phyloP scores from a whole-genome alignment of 2,888 invertebrate genomes.

The Conomelus anceps region DNA sequence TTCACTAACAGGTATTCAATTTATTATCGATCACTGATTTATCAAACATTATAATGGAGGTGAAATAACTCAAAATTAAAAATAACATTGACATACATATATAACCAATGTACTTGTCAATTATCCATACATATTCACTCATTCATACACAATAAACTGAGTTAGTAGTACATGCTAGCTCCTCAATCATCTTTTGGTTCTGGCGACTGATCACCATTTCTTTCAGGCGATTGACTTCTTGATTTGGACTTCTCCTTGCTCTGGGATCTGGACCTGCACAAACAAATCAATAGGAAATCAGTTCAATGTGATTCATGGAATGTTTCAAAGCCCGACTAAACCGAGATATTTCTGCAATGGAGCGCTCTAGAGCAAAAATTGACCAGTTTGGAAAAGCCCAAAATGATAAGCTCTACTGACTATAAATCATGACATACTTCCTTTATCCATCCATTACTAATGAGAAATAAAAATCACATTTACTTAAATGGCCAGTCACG shows the following conservation, averaged over 20 bases:
- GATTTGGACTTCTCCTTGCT: conserved; percentile 56
- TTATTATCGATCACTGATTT: neutral
- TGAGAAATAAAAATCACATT: too few species aligned
- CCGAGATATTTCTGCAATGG: too few species aligned
- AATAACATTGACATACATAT: conserved; percentile 3
- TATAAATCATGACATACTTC: too few species aligned
- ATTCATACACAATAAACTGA: neutral
- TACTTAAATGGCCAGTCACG: too few species aligned
- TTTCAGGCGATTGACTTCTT: conserved; percentile 47
- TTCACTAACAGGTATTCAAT: conserved; percentile 1
- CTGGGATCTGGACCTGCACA: conserved; percentile 57
- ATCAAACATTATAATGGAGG: neutral
- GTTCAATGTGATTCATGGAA: too few species aligned
- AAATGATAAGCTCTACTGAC: too few species aligned
- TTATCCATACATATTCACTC: neutral
- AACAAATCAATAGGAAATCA: conserved; percentile 22
- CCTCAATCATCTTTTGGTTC: conserved; percentile 32
- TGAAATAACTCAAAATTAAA: conserved; percentile 11
- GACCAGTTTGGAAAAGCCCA: too few species aligned
- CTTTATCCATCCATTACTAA: too few species aligned
- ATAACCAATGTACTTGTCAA: neutral
- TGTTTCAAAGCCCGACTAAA: too few species aligned
- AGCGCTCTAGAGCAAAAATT: too few species aligned
- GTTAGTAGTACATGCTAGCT: conserved; percentile 15
- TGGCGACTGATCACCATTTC: conserved; percentile 46